phyloP scores from a whole-genome alignment of 2,888 invertebrate species.

The Leuctra nigra region DNA sequence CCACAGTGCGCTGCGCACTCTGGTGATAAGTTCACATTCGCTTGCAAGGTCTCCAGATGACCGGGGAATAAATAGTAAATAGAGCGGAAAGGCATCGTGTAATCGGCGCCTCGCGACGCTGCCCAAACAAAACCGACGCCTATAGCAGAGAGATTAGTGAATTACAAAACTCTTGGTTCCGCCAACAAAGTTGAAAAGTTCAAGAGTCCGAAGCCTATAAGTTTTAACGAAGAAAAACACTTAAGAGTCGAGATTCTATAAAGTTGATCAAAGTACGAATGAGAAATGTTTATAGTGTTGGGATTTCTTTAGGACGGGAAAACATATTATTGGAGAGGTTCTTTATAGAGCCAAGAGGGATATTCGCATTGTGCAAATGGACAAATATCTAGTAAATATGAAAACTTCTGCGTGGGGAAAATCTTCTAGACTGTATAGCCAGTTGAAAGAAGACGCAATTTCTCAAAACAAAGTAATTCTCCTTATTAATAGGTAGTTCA shows the following conservation, averaged over 20 bases:
- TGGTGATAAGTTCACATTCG: slow-evolving; percentile 11
- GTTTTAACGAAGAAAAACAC: slow-evolving; percentile 18
- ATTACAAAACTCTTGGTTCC: slow-evolving; percentile 14
- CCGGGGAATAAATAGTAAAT: slow-evolving; percentile 5
- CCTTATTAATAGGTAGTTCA: too few relatives aligned
- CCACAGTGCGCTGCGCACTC: too few relatives aligned
- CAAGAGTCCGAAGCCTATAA: slow-evolving; percentile 13
- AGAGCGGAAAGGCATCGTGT: slow-evolving; percentile 8
- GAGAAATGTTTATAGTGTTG: slow-evolving; percentile 13
- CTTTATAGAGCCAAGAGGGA: too few relatives aligned
- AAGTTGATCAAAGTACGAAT: slow-evolving; percentile 11
- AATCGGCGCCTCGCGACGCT: slow-evolving; percentile 7
- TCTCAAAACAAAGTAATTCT: too few relatives aligned
- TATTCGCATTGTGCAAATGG: slow-evolving; percentile 6
- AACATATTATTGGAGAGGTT: too few relatives aligned
- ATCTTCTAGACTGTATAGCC: neutral
- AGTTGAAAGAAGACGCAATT: too few relatives aligned
- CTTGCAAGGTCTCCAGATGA: neutral
- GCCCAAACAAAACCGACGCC: slow-evolving; percentile 6
- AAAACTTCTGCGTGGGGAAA: neutral
- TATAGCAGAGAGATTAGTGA: slow-evolving; percentile 8
- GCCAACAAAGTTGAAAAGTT: slow-evolving; percentile 19
- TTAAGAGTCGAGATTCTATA: slow-evolving; percentile 17
- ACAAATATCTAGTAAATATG: neutral
- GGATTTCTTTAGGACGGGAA: too few relatives aligned